Percentiles rank a stretch among this genome's conserved stretches.
Conservation (phyloP, 2,797 vertebrate species). For the Brotogeris chrysoptera region DNA sequence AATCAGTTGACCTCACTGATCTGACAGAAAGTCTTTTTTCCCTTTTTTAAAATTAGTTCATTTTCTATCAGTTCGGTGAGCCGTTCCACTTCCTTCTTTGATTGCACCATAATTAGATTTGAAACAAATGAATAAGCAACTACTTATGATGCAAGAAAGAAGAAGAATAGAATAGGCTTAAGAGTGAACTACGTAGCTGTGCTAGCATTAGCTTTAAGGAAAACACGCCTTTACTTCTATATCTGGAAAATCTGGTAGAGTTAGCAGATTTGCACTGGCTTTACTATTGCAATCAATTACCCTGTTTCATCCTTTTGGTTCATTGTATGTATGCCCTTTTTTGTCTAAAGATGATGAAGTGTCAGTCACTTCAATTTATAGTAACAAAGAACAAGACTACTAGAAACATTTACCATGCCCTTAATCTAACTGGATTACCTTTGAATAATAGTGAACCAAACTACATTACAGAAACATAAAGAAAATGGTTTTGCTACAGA, state of each 20-base stretch:
- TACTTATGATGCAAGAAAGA: background rate
- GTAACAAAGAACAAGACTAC: background rate
- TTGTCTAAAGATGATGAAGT: background rate
- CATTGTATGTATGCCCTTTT: background rate
- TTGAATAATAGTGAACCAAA: background rate
- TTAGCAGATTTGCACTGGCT: background rate
- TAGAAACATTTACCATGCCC: background rate
- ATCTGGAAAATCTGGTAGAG: background rate
- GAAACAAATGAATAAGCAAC: background rate
- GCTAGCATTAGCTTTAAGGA: background rate
- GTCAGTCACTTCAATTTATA: background rate
- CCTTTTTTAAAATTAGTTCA: background rate
- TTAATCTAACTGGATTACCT: background rate
- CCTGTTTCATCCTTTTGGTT: background rate
- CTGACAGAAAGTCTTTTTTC: background rate
- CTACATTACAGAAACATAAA: background rate
- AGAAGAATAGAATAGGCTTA: background rate
- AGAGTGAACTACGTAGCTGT: background rate
- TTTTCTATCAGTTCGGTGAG: conserved; percentile 15
- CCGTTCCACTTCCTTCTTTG: conserved; percentile 14
- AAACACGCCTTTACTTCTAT: background rate
- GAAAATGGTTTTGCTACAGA: background rate
- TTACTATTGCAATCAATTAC: background rate
- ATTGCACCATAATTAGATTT: background rate
- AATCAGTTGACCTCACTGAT: background rate